phyloP scores from a whole-genome alignment of 2,888 invertebrate species.

The Cantharis rufa region DNA sequence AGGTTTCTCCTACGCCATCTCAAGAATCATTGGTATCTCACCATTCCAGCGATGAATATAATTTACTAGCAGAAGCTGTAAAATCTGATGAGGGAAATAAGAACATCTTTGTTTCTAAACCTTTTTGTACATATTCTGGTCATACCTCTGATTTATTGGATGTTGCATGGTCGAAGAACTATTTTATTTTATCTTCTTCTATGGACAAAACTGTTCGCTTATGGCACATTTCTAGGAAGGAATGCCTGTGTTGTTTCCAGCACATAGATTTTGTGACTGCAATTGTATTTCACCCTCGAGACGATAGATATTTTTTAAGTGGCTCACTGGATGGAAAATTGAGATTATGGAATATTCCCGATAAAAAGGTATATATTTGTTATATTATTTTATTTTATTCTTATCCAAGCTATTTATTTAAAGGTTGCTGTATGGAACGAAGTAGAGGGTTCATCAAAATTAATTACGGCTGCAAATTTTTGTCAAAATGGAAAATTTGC shows the following conservation, averaged over 20 bases:
- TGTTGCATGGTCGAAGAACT: slow-evolving; percentile 98
- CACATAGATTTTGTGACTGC: slow-evolving; percentile 99
- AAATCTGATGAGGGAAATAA: slow-evolving; percentile 64
- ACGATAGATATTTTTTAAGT: slow-evolving; percentile 90
- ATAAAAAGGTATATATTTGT: slow-evolving; percentile 74
- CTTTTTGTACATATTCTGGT: slow-evolving; percentile 91
- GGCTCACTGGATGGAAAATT: slow-evolving; percentile 98
- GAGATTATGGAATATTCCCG: slow-evolving; percentile 98
- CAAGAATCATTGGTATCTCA: slow-evolving; percentile 88
- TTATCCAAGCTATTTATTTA: slow-evolving; percentile 4
- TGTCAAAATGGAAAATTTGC: slow-evolving; percentile 98
- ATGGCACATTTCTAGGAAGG: slow-evolving; percentile 97
- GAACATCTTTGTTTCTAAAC: slow-evolving; percentile 82
- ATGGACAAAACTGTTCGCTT: slow-evolving; percentile 98
- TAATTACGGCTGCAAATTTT: slow-evolving; percentile 97
- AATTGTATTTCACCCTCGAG: slow-evolving; percentile 95
- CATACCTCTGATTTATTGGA: slow-evolving; percentile 96
- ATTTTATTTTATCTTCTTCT: slow-evolving; percentile 95
- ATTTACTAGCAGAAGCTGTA: slow-evolving; percentile 62
- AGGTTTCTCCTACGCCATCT: slow-evolving; percentile 90
- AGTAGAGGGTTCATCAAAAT: slow-evolving; percentile 89
- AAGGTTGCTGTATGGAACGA: slow-evolving; percentile 96
- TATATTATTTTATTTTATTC: slow-evolving; percentile 1
- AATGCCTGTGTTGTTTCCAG: slow-evolving; percentile 98
- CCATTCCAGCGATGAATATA: slow-evolving; percentile 68